Percentiles rank a stretch among this genome's conserved stretches.
phyloP scores from a whole-genome alignment of 2,113 vertebrate genomes.

The Prolemur simus region DNA sequence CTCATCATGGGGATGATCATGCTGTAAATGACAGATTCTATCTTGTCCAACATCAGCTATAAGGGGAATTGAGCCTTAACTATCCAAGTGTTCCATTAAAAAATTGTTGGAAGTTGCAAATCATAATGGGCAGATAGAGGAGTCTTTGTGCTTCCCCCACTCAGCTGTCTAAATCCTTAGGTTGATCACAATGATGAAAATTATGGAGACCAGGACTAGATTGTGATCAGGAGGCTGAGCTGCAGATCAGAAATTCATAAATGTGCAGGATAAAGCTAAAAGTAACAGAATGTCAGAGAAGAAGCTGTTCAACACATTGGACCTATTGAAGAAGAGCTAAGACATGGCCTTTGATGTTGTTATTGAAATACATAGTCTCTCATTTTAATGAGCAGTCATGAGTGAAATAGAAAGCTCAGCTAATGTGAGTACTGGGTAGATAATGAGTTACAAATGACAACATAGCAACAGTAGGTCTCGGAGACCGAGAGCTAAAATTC shows the following conservation, averaged over 20 bases:
- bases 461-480: background rate
- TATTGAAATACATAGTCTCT: background rate
- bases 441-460: background rate
- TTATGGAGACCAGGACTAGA: background rate
- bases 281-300: background rate
- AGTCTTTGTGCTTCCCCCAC: background rate
- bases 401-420: background rate
- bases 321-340: background rate
- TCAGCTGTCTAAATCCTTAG: background rate
- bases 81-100: background rate
- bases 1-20: background rate
- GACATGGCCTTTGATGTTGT: background rate
- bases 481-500: background rate
- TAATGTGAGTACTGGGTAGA: background rate
- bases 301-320: background rate
- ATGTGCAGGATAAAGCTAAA: background rate
- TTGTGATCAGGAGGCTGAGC: background rate
- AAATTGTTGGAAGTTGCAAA: background rate
- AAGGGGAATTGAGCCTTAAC: background rate
- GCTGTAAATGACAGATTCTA: background rate
- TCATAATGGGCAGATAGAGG: background rate
- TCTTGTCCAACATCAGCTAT: background rate
- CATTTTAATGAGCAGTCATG: background rate
- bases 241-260: background rate
- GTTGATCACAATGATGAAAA: background rate